Evolutionary conservation across 2,888 invertebrate species (phyloP), one percentile per base, ranked within the genome.

Genomic region (Campoplex capitator): DNA sequence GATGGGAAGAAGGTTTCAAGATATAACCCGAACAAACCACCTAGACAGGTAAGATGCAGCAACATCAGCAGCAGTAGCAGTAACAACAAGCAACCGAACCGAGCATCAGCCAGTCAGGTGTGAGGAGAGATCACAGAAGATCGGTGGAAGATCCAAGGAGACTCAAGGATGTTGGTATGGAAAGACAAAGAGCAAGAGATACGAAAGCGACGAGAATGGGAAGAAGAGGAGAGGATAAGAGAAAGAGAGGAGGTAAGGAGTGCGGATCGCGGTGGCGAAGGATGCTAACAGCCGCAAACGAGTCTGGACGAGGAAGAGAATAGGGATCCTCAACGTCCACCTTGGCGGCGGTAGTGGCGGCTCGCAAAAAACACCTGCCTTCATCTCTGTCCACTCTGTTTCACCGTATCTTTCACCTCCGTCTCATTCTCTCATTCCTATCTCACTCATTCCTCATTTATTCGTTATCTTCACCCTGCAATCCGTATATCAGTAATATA

Each of bases 211-310:
- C 45, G 45, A 70, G 45, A 13, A 45, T 48, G 51, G 28, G 65
- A 65, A 54, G 16, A 38, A 11, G 58, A 87, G 89, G 86, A 89
- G 89, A 89, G 88, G 89, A 88, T 88, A 89, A 88, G 42, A 28
- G 65, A 71, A 62, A 70, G 79, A 56, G 76, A n/a, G 67, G 76
- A n/a, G 67, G 32, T 76, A 74, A 67, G 78, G 80, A 88, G 81
- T 77, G 86, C 82, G 85, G 79, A 83, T 83, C 73, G 90, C 88
- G 88, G 90, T 88, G 90, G 90, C 90, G 91, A 92, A 90, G 90
- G 92, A 91, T 91, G 91, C 92, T 91, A 92, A 92, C 92, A 90
- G 90, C 90, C 91, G 90, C 89, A 90, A 91, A 92, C 91, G 90
- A 90, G 90, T 90, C 90, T 89, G 86, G 54, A 81, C 77, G 82